Percentiles rank a stretch among this genome's conserved stretches.
Conservation (phyloP, 35 echinoderm and acorn worm genomes). For the Ophiothrix spiculata region DNA sequence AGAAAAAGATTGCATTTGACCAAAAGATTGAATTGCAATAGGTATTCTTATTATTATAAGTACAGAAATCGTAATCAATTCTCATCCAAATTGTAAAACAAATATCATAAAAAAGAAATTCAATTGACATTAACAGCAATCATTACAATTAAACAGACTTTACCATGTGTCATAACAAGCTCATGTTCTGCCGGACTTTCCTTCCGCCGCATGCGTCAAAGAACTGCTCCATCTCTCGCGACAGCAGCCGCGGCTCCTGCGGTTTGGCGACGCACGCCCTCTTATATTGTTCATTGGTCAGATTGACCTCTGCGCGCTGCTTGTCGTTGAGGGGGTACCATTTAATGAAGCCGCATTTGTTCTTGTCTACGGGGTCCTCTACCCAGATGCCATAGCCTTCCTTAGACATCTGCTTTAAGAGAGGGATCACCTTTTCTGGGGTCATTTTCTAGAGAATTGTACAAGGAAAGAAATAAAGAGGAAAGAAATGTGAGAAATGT, state of each 20-base stretch:
- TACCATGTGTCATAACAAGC: neutral
- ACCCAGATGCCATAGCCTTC: slow-evolving; percentile 14
- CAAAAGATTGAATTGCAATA: too few relatives aligned
- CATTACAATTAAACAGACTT: too few relatives aligned
- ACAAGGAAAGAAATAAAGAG: too few relatives aligned
- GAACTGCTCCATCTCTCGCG: neutral
- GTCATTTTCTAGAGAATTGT: neutral
- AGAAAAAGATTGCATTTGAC: too few relatives aligned
- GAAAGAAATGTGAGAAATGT: too few relatives aligned
- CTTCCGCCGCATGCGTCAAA: neutral
- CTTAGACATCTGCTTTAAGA: slow-evolving; percentile 9
- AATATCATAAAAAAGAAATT: too few relatives aligned
- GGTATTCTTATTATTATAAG: too few relatives aligned
- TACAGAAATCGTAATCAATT: too few relatives aligned
- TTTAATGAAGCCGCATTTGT: slow-evolving; percentile 1
- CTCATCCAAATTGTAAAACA: too few relatives aligned
- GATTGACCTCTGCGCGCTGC: neutral
- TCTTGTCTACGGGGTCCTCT: neutral
- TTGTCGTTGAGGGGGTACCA: neutral
- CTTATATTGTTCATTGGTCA: slow-evolving; percentile 5
- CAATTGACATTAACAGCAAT: too few relatives aligned
- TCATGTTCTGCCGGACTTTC: neutral
- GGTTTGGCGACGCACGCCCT: neutral
- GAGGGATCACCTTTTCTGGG: neutral
- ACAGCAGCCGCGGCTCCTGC: neutral